Percentiles rank a stretch among this genome's conserved stretches.
phyloP scores from a whole-genome alignment of 2,888 invertebrate genomes.

The Agonopterix heracliana region DNA sequence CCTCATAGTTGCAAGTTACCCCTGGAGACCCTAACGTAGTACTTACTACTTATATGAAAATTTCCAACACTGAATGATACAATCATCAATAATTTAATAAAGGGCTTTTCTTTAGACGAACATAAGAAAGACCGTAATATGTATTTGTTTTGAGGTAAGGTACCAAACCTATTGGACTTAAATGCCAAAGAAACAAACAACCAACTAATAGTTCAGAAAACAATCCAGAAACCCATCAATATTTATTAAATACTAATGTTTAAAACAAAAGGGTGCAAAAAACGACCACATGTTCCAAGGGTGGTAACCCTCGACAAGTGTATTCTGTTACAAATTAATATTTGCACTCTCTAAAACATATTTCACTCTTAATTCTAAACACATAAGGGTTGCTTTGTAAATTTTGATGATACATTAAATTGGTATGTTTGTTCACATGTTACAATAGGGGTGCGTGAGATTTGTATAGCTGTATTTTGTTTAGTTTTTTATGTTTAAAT shows the following conservation, averaged over 20 bases:
- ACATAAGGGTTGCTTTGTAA: slow-evolving; percentile 12
- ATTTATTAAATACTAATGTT: slow-evolving; percentile 32
- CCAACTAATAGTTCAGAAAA: neutral
- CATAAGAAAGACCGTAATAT: too few relatives aligned
- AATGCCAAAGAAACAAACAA: too few relatives aligned
- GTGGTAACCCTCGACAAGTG: slow-evolving; percentile 65
- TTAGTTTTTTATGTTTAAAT: slow-evolving; percentile 6
- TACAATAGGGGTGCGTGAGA: slow-evolving; percentile 51
- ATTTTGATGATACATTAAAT: neutral
- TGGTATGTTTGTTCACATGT: slow-evolving; percentile 66
- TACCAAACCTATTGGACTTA: too few relatives aligned
- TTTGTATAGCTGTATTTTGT: slow-evolving; percentile 31
- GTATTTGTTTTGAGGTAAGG: too few relatives aligned
- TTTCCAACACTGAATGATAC: too few relatives aligned
- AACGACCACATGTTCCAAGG: slow-evolving; percentile 56
- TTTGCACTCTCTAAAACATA: neutral
- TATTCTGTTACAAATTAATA: slow-evolving; percentile 32
- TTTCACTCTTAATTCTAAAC: slow-evolving; percentile 15
- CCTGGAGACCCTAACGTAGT: too few relatives aligned
- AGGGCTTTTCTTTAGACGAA: too few relatives aligned
- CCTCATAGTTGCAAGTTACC: too few relatives aligned
- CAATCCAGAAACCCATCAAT: slow-evolving; percentile 33
- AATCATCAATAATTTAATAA: too few relatives aligned
- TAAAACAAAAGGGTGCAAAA: slow-evolving; percentile 50
- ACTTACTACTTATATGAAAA: too few relatives aligned